Base-by-base conservation (phyloP, 2,888 invertebrate species). In the Flexamia atlantica region DNA sequence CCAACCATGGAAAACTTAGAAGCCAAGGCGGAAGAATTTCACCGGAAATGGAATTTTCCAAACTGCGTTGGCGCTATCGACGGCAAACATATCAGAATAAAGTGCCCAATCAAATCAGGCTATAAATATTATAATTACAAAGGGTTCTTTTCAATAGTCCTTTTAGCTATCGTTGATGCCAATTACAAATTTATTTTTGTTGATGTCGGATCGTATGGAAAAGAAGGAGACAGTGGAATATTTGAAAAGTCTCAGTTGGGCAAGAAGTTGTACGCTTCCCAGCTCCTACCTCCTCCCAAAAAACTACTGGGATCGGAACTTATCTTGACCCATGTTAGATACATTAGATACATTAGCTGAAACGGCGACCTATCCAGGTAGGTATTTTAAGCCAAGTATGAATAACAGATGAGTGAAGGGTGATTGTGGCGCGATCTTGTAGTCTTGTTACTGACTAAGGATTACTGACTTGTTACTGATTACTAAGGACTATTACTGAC, bases 121-220 rank as follows among this genome's bases (percentile, higher is more conserved):
- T 72, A n/a, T n/a, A n/a, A n/a, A n/a, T 32, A 12, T 72, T 76
- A 25, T 76, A 76, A 64, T 30, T 23, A 64, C 25, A 64, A 64
- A 25, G 64, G 82, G 9, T 64, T 68, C 79, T 84, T 81, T 32
- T 82, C 74, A n/a, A 82, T 82, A 20, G 84, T 82, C 5, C 64
- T 84, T 40, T 82, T 84, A 40, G 82, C 84, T 36, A 74, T 82
- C 23, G 84, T 82, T 23, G 82, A 84, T 57, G 84, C n/a, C 46
- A 84, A 84, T 64, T 84, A 84, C 64, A 84, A 76, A 72, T 84
- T 84, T 40, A 64, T 82, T 12, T 84, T 82, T 28, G 40, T 84
- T 2, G 84, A 84, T 74, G 84, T 82, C 2, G 84, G 82, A n/a
- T 81, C 84, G 14, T 81, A 72, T 23, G 81, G 84, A 17, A 81